Evolutionary conservation across 1,140 invertebrate genomes (phyloP).

Genomic region (Ceratosolen fusciceps): DNA sequence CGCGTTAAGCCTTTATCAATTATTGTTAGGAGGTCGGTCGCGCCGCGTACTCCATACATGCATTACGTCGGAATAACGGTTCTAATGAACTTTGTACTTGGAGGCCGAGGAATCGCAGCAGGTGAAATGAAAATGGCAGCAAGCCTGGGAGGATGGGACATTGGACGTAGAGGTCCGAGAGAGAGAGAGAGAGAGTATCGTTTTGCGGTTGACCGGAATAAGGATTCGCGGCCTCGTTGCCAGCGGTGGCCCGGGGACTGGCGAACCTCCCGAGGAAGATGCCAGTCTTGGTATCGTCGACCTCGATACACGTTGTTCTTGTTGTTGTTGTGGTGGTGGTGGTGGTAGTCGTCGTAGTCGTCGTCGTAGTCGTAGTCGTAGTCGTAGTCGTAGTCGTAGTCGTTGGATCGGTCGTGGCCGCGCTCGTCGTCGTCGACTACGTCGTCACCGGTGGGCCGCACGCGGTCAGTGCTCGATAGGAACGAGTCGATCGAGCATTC

Average conservation of each 20-base stretch:
- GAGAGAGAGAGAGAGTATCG: too few relatives aligned
- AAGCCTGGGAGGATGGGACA: too few relatives aligned
- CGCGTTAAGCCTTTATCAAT: too few relatives aligned
- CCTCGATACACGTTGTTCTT: background rate
- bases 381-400: background rate
- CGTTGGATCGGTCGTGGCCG: background rate
- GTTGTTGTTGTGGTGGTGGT: background rate
- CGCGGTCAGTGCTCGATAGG: slow-evolving; percentile 3
- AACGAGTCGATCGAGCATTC: background rate
- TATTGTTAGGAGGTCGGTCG: too few relatives aligned
- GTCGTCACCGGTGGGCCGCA: background rate
- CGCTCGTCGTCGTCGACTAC: background rate
- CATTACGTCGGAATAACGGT: too few relatives aligned
- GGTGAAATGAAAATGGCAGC: too few relatives aligned
- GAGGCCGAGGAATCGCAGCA: too few relatives aligned
- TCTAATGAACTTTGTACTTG: too few relatives aligned
- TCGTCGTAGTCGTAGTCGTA: background rate
- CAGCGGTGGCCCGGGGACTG: background rate
- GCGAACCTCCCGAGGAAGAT: too few relatives aligned
- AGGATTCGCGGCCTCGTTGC: background rate
- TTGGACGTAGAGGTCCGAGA: too few relatives aligned
- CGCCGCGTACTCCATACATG: too few relatives aligned
- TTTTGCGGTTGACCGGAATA: too few relatives aligned
- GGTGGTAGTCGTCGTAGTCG: background rate
- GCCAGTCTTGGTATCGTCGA: background rate